Percentiles rank a stretch among this genome's conserved stretches.
These are phyloP conservation scores for Conistra vaccinii DNA, from an alignment of 2,888 invertebrate species.

Conservation along the genomic window DNA sequence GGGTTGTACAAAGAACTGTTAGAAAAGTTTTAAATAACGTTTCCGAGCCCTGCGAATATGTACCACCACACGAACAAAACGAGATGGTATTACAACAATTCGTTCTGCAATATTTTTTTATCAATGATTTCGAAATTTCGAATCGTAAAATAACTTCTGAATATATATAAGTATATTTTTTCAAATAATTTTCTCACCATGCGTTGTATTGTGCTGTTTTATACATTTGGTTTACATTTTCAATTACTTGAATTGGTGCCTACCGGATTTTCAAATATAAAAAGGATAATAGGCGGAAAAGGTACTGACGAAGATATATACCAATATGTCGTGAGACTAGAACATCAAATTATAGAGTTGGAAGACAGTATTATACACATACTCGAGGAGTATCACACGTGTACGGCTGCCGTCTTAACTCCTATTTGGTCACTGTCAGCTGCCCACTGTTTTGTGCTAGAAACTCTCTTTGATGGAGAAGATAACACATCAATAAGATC, in stretches of 20 bases:
- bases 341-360: neutral
- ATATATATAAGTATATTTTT: conserved; percentile 10
- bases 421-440: conserved; percentile 40
- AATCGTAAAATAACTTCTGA: conserved; percentile 9
- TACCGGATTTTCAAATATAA: no score
- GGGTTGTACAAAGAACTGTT: no score
- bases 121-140: conserved; percentile 26
- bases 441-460: conserved; percentile 13
- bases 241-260: neutral
- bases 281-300: conserved; percentile 36
- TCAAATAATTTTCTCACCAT: conserved; percentile 13
- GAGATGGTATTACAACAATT: neutral
- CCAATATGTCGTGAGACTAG: conserved; percentile 36
- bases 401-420: conserved; percentile 25
- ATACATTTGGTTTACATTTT: conserved; percentile 2
- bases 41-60: no score
- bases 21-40: no score
- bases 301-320: conserved; percentile 28
- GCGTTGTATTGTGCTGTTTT: conserved; percentile 24
- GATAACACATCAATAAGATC: fast-evolving
- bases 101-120: neutral
- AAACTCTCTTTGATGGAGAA: fast-evolving
- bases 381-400: neutral
- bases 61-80: neutral
- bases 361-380: fast-evolving